phyloP scores from a whole-genome alignment of 2,113 vertebrate genomes.

The Neodon shergylaensis region DNA sequence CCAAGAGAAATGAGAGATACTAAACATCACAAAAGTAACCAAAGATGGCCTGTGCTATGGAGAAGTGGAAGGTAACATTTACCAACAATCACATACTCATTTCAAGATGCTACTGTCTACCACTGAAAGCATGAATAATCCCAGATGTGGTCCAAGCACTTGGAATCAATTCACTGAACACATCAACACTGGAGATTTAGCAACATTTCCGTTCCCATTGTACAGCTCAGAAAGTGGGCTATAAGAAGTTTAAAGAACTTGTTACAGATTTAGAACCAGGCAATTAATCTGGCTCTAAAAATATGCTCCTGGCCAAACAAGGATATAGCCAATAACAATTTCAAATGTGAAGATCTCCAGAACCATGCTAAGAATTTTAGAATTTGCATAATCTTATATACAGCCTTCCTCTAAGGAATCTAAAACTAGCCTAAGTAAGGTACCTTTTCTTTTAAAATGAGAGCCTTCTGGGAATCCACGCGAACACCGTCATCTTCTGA shows the following conservation, averaged over 20 bases:
- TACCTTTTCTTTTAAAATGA: conserved; percentile 94
- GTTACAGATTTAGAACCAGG: background rate
- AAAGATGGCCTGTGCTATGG: background rate
- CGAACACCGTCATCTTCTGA: conserved; percentile 90
- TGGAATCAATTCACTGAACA: conserved; percentile 32
- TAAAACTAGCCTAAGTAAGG: background rate
- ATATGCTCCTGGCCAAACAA: background rate
- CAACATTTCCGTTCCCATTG: conserved; percentile 2
- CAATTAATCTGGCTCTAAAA: background rate
- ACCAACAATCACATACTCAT: background rate
- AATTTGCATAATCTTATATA: background rate
- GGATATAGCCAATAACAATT: background rate
- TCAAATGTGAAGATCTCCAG: background rate
- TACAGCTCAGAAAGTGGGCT: conserved; percentile 11
- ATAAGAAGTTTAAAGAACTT: conserved; percentile 1
- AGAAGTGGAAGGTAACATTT: background rate
- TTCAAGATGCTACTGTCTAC: conserved; percentile 3
- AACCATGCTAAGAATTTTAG: background rate
- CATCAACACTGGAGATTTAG: background rate
- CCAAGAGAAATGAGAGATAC: background rate
- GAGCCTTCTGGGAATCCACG: conserved; percentile 89
- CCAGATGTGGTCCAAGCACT: background rate
- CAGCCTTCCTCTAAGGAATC: background rate
- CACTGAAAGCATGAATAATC: conserved; percentile 2
- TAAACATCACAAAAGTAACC: background rate